These are phyloP conservation scores for Uloborus plumipes DNA, from an alignment of 2,888 invertebrate species.

Conservation along the genomic window DNA sequence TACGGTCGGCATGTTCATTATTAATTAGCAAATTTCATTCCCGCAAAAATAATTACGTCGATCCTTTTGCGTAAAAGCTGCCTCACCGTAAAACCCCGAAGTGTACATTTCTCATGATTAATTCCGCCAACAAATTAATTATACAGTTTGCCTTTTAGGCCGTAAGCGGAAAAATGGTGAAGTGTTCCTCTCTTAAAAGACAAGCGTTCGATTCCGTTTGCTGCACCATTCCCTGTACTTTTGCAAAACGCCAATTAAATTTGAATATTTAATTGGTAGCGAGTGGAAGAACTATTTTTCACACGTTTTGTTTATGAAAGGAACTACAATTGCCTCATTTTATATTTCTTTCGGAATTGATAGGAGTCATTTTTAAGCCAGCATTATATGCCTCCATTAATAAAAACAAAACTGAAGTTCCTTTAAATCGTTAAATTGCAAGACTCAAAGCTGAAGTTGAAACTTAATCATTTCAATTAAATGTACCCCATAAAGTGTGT, in stretches of 20 bases:
- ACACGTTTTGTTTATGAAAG: background rate
- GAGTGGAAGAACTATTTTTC: background rate
- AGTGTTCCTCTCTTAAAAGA: conserved; percentile 5
- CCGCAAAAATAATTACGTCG: conserved; percentile 51
- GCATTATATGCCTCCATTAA: no score
- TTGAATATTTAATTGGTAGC: conserved; percentile 49
- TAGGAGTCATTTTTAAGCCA: no score
- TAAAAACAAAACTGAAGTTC: no score
- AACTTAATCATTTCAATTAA: no score
- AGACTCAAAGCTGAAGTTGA: no score
- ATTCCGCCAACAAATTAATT: conserved; percentile 59
- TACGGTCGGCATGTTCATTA: conserved; percentile 46
- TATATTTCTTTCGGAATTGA: no score
- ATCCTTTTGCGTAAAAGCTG: conserved; percentile 33
- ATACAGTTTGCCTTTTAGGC: conserved; percentile 39
- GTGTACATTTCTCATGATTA: conserved; percentile 59
- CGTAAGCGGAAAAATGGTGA: conserved; percentile 21
- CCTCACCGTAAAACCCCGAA: conserved; percentile 34
- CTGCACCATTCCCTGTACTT: background rate
- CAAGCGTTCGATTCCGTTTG: conserved; percentile 17
- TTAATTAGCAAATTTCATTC: conserved; percentile 57
- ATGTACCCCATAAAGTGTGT: no score
- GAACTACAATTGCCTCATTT: no score
- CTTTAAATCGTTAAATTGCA: no score
- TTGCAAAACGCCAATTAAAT: conserved; percentile 45